Percentiles rank a stretch among this genome's conserved stretches.
Evolutionary conservation across 2,113 vertebrate species (phyloP).

Genomic region (Carlito syrichta): DNA sequence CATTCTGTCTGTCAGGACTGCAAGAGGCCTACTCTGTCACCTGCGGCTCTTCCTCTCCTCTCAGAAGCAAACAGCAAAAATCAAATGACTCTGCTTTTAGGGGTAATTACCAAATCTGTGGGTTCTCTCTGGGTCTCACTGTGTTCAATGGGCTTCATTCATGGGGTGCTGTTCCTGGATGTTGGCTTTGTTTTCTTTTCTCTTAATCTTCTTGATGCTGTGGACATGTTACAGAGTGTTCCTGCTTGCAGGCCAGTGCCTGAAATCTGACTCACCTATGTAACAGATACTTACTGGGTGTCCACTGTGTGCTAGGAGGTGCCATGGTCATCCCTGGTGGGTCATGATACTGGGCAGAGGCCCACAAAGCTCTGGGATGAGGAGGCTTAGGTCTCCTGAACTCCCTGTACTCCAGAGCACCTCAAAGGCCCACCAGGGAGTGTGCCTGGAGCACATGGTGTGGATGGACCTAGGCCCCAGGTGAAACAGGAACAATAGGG

Average conservation of each 20-base stretch:
- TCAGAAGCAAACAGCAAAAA: constrained; percentile 81
- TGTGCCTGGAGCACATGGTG: neutral
- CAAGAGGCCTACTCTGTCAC: constrained; percentile 84
- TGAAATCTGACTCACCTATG: neutral
- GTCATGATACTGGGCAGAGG: neutral
- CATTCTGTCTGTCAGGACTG: constrained; percentile 81
- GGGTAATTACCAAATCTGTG: constrained; percentile 81
- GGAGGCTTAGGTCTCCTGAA: neutral
- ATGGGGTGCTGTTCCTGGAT: neutral
- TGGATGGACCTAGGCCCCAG: neutral
- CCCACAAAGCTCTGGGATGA: neutral
- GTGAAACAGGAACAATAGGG: neutral
- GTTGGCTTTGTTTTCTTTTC: neutral
- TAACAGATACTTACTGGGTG: neutral
- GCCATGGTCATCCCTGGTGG: neutral
- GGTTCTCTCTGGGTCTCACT: constrained; percentile 53
- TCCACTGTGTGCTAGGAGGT: neutral
- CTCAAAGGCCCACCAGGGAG: neutral
- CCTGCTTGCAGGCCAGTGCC: neutral
- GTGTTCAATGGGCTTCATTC: neutral
- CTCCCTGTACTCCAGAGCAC: neutral
- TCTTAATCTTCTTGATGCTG: neutral
- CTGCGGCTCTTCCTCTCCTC: constrained; percentile 82
- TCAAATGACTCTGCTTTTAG: constrained; percentile 79
- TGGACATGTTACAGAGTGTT: neutral